Evolutionary conservation across 2,888 invertebrate genomes (phyloP), one percentile per base, ranked within the genome.

Genomic region (Syrista parreyssii): DNA sequence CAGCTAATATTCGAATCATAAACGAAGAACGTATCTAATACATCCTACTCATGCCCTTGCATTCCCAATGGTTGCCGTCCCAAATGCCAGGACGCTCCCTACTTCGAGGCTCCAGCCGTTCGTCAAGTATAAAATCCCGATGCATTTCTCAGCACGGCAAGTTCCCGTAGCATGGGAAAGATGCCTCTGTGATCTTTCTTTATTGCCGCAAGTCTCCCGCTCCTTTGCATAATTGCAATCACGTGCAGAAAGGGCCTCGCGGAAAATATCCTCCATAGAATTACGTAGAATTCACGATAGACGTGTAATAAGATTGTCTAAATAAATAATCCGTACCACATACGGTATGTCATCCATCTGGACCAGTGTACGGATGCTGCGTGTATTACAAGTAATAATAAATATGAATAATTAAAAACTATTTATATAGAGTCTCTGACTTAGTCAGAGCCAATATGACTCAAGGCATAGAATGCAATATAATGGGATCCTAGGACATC

Each of bases 1-100:
- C 55, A 2, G 23, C 55, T 55, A 9, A 55, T 23, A 23, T 55
- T 23, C 55, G 23, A 23, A 55, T 15, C 55, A 23, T 9, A 9
- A 55, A 23, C 55, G 1, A 77, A 55, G 77, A 76, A 68, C 69
- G n/a, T 76, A 31, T 75, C 34, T 76, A 76, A 77, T 73, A 74
- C 76, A 82, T 76, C 71, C 75, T 76, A 76, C 76, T 68, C 75
- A 80, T 82, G 86, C 85, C 87, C 87, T 86, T 87, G 87, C 87
- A 87, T 86, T 87, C 86, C 80, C 83, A 76, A 72, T 71, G 77
- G 72, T 81, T 30, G 82, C 79, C 79, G 84, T 80, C 82, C 85
- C 81, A 87, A 87, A 88, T 87, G 87, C 86, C 87, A 87, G 79
- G 82, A 85, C 87, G 86, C 85, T 86, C 85, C 85, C 81, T 84